A percentile compares a stretch with the other conserved stretches of the same genome.
Conservation (phyloP, 2,888 invertebrate species). For the Steinernema hermaphroditum region DNA sequence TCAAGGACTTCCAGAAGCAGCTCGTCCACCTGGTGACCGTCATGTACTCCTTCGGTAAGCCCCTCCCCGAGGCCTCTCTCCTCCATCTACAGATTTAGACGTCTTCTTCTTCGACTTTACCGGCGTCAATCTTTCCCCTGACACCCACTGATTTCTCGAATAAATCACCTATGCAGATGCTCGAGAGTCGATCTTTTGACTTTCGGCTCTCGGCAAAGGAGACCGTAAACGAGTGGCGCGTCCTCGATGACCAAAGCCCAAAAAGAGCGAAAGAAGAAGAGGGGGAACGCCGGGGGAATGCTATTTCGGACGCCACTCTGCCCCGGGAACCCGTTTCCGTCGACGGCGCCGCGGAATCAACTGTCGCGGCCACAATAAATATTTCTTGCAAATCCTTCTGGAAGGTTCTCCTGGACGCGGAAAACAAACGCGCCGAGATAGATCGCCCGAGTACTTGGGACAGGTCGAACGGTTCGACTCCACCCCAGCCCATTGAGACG, state of each 20-base stretch:
- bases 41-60: constrained; percentile 16
- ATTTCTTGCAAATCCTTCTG: neutral
- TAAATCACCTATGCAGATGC: neutral
- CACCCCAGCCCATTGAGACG: too few species aligned
- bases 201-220: neutral
- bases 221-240: neutral
- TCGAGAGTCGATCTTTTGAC: neutral
- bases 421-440: too few species aligned
- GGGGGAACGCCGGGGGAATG: neutral
- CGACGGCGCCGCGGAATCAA: neutral
- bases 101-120: constrained; percentile 23
- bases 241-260: neutral
- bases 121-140: constrained; percentile 8
- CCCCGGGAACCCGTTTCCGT: neutral
- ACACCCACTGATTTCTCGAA: neutral
- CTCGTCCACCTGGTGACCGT: neutral
- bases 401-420: neutral
- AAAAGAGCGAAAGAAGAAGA: neutral
- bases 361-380: neutral
- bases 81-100: neutral
- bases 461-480: too few species aligned
- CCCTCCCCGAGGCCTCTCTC: neutral
- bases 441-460: too few species aligned
- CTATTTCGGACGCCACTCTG: neutral
- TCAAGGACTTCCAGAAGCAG: neutral